Evolutionary conservation across 2,113 vertebrate genomes (phyloP).

Genomic region (Atrichornis clamosus): DNA sequence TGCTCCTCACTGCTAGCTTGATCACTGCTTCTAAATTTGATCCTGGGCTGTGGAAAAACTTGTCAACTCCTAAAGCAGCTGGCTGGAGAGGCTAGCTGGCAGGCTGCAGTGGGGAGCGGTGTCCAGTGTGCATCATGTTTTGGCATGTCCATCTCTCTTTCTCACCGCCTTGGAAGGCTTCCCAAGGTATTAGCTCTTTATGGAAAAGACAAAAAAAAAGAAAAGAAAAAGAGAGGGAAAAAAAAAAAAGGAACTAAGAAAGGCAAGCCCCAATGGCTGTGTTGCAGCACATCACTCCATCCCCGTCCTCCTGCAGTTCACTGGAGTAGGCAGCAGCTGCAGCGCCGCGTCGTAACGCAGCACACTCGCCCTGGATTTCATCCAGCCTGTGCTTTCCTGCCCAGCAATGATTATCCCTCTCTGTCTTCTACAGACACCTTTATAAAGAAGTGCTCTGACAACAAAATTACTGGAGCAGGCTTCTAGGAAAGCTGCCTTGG

Average conservation of each 20-base stretch:
- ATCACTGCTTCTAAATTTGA: background rate
- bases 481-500: background rate
- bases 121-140: background rate
- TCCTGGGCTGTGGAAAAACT: background rate
- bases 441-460: background rate
- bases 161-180: background rate
- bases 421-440: background rate
- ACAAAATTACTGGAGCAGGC: background rate
- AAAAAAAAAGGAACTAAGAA: too few relatives aligned
- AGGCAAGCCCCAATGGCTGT: background rate
- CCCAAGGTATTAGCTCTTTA: background rate
- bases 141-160: background rate
- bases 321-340: background rate
- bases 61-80: background rate
- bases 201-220: background rate
- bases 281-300: background rate
- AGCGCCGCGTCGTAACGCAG: accelerated
- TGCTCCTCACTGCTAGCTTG: background rate
- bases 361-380: background rate
- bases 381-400: background rate
- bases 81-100: background rate
- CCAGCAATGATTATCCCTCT: background rate
- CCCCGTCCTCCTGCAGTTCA: background rate
- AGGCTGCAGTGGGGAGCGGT: background rate
- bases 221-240: background rate